Evolutionary conservation across 2,888 invertebrate species (phyloP).

Genomic region (Nomada fabriciana): DNA sequence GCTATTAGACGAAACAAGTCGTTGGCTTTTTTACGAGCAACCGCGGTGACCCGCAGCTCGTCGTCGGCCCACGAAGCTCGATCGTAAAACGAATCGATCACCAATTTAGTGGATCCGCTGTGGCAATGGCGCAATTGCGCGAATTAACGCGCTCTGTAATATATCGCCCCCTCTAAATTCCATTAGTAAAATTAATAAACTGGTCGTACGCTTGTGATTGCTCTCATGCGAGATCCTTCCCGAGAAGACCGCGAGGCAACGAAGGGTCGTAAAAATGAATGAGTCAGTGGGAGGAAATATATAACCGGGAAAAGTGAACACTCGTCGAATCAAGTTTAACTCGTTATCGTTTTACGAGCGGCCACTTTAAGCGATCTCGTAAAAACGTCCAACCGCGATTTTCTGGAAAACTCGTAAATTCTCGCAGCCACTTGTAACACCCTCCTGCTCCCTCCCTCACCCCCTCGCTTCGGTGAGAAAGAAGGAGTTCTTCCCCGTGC

Average conservation of each 20-base stretch:
- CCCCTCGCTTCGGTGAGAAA: background rate
- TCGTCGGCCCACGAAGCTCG: conserved; percentile 52
- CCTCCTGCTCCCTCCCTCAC: background rate
- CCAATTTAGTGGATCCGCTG: background rate
- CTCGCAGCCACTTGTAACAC: conserved; percentile 53
- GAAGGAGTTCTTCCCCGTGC: background rate
- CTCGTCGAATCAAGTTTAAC: conserved; percentile 50
- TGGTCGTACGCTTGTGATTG: no score
- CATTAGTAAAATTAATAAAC: no score
- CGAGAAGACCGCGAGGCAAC: background rate
- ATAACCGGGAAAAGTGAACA: background rate
- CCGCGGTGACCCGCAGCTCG: conserved; percentile 51
- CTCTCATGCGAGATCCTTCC: background rate
- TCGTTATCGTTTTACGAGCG: conserved; percentile 67
- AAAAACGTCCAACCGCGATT: conserved; percentile 65
- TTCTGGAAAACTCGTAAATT: conserved; percentile 78
- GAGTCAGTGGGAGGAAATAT: background rate
- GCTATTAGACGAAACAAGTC: conserved; percentile 80
- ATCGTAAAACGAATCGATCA: conserved; percentile 53
- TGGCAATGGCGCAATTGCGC: no score
- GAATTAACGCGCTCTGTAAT: no score
- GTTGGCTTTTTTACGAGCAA: conserved; percentile 62
- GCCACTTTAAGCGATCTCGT: conserved; percentile 70
- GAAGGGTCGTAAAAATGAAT: background rate
- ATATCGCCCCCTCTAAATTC: no score